phyloP scores from a whole-genome alignment of 2,888 invertebrate species.

The Monochamus alternatus region DNA sequence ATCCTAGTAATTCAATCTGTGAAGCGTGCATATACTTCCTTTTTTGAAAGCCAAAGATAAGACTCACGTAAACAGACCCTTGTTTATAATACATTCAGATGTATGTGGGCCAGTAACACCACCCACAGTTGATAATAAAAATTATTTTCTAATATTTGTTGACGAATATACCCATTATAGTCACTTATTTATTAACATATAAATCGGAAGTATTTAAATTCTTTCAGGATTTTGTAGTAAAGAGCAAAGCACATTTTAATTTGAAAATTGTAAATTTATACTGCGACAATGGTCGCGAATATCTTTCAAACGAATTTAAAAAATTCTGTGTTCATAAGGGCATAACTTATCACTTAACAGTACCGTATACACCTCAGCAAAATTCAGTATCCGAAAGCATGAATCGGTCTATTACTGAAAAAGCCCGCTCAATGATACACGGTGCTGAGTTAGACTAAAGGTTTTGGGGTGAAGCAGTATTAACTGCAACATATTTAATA shows the following conservation, averaged over 20 bases:
- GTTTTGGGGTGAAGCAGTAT: slow-evolving; percentile 67
- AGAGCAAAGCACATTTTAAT: slow-evolving; percentile 41
- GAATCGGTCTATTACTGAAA: slow-evolving; percentile 65
- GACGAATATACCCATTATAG: slow-evolving; percentile 65
- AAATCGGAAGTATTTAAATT: slow-evolving; percentile 44
- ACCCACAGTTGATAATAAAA: slow-evolving; percentile 57
- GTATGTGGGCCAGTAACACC: slow-evolving; percentile 37
- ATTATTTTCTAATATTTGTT: slow-evolving; percentile 43
- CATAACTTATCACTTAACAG: slow-evolving; percentile 65
- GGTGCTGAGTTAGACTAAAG: slow-evolving; percentile 59
- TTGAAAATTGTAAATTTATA: slow-evolving; percentile 48
- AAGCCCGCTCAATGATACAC: slow-evolving; percentile 63
- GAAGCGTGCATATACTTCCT: slow-evolving; percentile 10
- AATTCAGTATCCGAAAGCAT: slow-evolving; percentile 67
- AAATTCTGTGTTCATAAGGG: slow-evolving; percentile 51
- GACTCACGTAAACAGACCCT: not conserved
- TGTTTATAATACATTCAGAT: slow-evolving; percentile 18
- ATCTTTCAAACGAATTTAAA: slow-evolving; percentile 22
- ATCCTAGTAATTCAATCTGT: not conserved
- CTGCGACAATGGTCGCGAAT: slow-evolving; percentile 48
- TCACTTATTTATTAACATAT: slow-evolving; percentile 56
- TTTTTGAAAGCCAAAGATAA: not conserved
- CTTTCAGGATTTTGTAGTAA: slow-evolving; percentile 43
- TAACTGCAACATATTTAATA: slow-evolving; percentile 61
- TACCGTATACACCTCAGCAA: slow-evolving; percentile 66